Percentiles rank a stretch among this genome's conserved stretches.
Conservation (phyloP, 2,113 vertebrate genomes). For the Petroica traversi region DNA sequence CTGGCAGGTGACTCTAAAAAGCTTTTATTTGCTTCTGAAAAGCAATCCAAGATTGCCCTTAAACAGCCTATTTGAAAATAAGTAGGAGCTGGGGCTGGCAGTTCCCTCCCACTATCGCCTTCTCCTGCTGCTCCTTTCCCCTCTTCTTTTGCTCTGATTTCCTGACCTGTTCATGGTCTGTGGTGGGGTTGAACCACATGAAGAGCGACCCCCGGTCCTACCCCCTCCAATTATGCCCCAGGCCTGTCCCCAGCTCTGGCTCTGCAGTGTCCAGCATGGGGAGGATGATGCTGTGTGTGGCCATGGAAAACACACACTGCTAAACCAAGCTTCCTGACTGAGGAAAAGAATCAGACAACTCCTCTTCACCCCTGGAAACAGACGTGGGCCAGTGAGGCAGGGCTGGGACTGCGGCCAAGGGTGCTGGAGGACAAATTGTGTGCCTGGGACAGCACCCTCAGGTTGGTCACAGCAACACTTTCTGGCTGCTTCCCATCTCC, state of each 20-base stretch:
- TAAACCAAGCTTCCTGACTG: background rate
- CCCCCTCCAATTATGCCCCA: background rate
- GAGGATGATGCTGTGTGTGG: background rate
- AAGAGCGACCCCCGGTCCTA: background rate
- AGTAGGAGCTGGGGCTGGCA: background rate
- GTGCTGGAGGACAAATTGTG: background rate
- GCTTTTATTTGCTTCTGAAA: background rate
- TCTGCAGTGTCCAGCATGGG: background rate
- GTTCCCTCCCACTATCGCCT: background rate
- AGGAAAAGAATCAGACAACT: background rate
- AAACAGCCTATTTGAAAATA: background rate
- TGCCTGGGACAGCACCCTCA: fast-evolving
- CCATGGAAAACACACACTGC: background rate
- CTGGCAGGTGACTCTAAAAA: background rate
- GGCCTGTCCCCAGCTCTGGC: background rate
- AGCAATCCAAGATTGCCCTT: background rate
- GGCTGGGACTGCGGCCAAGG: background rate
- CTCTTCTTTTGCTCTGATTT: background rate
- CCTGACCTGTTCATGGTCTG: background rate
- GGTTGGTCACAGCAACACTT: fast-evolving
- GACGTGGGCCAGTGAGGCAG: background rate
- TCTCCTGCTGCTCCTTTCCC: background rate
- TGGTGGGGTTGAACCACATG: background rate
- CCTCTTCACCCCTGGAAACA: background rate
- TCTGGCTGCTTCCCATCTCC: background rate